These are phyloP conservation scores for Lordiphosa fenestrarum DNA, from an alignment of 2,888 invertebrate genomes.

Conservation along the genomic window DNA sequence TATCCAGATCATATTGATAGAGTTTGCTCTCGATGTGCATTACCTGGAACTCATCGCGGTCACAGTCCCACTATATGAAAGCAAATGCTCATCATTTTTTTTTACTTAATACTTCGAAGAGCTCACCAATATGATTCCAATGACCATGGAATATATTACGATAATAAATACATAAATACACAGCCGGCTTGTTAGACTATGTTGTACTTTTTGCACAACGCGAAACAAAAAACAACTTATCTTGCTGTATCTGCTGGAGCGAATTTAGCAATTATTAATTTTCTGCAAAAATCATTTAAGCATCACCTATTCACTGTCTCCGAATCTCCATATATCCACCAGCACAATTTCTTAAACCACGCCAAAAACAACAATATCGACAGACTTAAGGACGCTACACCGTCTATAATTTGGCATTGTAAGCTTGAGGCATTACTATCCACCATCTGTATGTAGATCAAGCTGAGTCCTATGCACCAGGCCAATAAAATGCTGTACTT, in stretches of 20 bases:
- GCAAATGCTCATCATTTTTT: not conserved
- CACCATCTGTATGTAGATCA: constrained; percentile 81
- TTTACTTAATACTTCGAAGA: not conserved
- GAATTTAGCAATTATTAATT: not conserved
- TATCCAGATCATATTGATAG: constrained; percentile 31
- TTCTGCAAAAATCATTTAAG: not conserved
- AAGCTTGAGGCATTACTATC: fast-evolving
- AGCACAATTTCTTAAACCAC: constrained; percentile 89
- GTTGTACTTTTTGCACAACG: constrained; percentile 82
- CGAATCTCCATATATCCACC: constrained; percentile 84
- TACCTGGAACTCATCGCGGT: constrained; percentile 30
- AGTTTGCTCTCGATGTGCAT: constrained; percentile 36
- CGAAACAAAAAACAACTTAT: constrained; percentile 32
- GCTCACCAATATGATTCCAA: constrained; percentile 39
- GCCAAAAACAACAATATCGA: constrained; percentile 84
- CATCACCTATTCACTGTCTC: not conserved
- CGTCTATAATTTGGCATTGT: constrained; percentile 82
- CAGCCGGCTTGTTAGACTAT: constrained; percentile 84
- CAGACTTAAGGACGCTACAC: constrained; percentile 49
- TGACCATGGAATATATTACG: constrained; percentile 82
- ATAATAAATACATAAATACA: constrained; percentile 86
- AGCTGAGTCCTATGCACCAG: constrained; percentile 82
- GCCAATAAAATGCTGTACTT: constrained; percentile 88
- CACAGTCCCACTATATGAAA: constrained; percentile 26
- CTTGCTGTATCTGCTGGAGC: not conserved